Conservation (phyloP, 2,113 vertebrate species). For the Sapajus apella region DNA sequence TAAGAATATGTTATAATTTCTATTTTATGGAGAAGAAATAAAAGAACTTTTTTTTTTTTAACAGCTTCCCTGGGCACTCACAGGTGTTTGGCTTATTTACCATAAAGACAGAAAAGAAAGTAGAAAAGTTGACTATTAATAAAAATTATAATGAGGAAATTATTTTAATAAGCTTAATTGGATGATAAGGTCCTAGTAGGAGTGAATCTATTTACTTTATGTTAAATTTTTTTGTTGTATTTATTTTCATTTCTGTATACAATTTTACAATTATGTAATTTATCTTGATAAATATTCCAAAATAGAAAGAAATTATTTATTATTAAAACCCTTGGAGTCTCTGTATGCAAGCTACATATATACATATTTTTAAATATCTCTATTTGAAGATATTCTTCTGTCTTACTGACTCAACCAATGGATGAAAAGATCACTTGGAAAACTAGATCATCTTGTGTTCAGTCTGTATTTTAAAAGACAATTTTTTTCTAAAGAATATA, state of each 20-base stretch:
- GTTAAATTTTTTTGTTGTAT: neutral
- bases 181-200: neutral
- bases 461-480: neutral
- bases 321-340: neutral
- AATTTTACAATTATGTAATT: neutral
- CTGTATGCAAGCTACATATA: neutral
- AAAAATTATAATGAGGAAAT: neutral
- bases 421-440: neutral
- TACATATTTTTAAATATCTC: neutral
- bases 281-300: neutral
- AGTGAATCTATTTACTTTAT: neutral
- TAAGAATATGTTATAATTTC: neutral
- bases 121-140: neutral
- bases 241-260: neutral
- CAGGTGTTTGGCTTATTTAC: neutral
- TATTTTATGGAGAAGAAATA: neutral
- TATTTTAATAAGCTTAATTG: neutral
- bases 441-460: neutral
- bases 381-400: neutral
- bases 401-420: neutral
- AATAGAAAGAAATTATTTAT: constrained; percentile 22
- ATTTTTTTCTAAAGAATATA: neutral
- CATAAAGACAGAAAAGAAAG: neutral
- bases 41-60: neutral
- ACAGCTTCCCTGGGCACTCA: neutral